phyloP scores from a whole-genome alignment of 2,888 invertebrate species.

The Cotesia congregata region DNA sequence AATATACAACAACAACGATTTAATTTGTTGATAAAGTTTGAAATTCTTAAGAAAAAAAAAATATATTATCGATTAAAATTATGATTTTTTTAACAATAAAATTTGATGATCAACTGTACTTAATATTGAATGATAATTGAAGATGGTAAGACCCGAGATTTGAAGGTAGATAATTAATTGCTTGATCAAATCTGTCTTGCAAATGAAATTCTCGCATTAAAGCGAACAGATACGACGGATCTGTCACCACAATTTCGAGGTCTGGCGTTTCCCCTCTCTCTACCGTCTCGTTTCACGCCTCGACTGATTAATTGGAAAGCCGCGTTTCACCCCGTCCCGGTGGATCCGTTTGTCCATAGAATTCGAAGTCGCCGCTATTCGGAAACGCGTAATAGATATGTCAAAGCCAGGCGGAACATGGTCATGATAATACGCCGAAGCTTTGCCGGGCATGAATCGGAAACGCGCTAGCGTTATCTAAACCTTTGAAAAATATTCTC shows the following conservation, averaged over 20 bases:
- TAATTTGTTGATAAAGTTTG: too few species aligned
- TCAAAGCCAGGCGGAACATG: slow-evolving; percentile 66
- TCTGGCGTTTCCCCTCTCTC: slow-evolving; percentile 37
- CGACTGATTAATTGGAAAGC: slow-evolving; percentile 42
- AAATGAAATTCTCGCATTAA: slow-evolving; percentile 34
- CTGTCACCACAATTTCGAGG: slow-evolving; percentile 64
- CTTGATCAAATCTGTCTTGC: slow-evolving; percentile 19
- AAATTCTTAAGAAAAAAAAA: background rate
- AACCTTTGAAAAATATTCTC: slow-evolving; percentile 30
- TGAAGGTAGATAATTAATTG: slow-evolving; percentile 17
- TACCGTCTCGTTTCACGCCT: slow-evolving; percentile 37
- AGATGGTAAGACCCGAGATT: background rate
- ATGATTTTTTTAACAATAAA: background rate
- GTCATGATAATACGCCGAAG: slow-evolving; percentile 66
- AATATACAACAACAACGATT: too few species aligned
- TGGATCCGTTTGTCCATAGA: slow-evolving; percentile 52
- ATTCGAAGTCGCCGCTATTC: slow-evolving; percentile 66
- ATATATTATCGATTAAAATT: background rate
- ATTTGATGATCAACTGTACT: background rate
- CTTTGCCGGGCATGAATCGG: slow-evolving; percentile 46
- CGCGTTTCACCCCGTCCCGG: slow-evolving; percentile 30
- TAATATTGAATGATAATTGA: background rate
- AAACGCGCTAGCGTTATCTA: slow-evolving; percentile 21
- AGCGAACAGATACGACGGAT: slow-evolving; percentile 62
- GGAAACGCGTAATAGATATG: slow-evolving; percentile 69